phyloP scores from a whole-genome alignment of 1,140 invertebrate species.

The Zeugodacus cucurbitae region DNA sequence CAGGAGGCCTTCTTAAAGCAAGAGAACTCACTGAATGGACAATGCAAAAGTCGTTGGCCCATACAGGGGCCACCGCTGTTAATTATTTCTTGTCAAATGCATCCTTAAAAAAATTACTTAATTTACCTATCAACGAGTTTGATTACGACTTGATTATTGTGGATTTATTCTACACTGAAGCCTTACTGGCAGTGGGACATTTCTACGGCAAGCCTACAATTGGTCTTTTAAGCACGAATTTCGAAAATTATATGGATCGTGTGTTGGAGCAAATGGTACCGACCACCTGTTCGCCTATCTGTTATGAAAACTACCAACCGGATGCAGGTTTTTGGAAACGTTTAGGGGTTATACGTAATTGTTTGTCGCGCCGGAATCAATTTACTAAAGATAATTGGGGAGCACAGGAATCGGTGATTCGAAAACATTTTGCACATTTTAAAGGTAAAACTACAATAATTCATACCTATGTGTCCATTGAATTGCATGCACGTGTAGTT shows the following conservation, averaged over 20 bases:
- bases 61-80: slow-evolving; percentile 49
- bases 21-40: slow-evolving; percentile 44
- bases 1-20: slow-evolving; percentile 48
- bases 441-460: slow-evolving; percentile 46
- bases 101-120: slow-evolving; percentile 50
- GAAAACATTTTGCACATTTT: slow-evolving; percentile 52
- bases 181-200: slow-evolving; percentile 62
- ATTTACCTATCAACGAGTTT: slow-evolving; percentile 52
- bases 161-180: slow-evolving; percentile 67
- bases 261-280: slow-evolving; percentile 58
- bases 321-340: slow-evolving; percentile 48
- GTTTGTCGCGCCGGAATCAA: slow-evolving; percentile 49
- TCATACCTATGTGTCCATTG: neutral
- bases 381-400: slow-evolving; percentile 52
- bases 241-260: slow-evolving; percentile 58
- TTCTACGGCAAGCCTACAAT: slow-evolving; percentile 65
- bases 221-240: slow-evolving; percentile 59
- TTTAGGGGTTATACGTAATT: slow-evolving; percentile 51
- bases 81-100: slow-evolving; percentile 55
- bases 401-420: slow-evolving; percentile 54
- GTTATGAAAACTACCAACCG: slow-evolving; percentile 46
- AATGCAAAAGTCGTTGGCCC: slow-evolving; percentile 51
- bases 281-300: slow-evolving; percentile 55
- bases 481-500: neutral
- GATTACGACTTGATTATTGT: slow-evolving; percentile 67